Conservation (phyloP, 2,113 vertebrate species). For the Phalacrocorax brasilianus region DNA sequence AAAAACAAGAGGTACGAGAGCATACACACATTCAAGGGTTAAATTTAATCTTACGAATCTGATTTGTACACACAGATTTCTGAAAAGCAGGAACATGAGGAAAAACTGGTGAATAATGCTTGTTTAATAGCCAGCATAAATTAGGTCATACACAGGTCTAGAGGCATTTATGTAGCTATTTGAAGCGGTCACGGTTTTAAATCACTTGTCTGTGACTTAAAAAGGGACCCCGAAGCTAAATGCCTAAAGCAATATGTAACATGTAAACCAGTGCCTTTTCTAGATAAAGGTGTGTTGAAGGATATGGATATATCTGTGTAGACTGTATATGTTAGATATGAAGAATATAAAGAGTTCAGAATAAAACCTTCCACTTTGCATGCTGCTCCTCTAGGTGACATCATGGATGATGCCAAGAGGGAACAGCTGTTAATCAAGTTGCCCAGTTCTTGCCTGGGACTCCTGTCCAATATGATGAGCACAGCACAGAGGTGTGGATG, state of each 20-base stretch:
- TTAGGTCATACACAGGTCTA: neutral
- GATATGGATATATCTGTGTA: neutral
- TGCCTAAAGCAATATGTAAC: neutral
- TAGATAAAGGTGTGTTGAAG: neutral
- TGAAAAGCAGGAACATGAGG: neutral
- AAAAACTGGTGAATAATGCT: neutral
- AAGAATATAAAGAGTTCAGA: neutral
- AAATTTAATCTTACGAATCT: neutral
- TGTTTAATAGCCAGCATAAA: neutral
- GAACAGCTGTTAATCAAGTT: neutral
- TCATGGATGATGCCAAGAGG: neutral
- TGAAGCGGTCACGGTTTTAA: neutral
- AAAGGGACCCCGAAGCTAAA: neutral
- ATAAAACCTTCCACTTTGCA: neutral
- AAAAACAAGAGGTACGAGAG: neutral
- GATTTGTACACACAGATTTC: neutral
- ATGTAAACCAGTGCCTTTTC: neutral
- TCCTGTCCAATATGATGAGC: rapidly evolving
- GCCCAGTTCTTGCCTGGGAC: neutral
- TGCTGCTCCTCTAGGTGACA: neutral
- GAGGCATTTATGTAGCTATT: neutral
- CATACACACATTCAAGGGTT: neutral
- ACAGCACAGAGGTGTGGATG: rapidly evolving
- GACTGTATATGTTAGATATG: neutral
- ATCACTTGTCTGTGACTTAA: neutral